Conservation (phyloP, 2,797 vertebrate species). For the Corythornis leucogaster region DNA sequence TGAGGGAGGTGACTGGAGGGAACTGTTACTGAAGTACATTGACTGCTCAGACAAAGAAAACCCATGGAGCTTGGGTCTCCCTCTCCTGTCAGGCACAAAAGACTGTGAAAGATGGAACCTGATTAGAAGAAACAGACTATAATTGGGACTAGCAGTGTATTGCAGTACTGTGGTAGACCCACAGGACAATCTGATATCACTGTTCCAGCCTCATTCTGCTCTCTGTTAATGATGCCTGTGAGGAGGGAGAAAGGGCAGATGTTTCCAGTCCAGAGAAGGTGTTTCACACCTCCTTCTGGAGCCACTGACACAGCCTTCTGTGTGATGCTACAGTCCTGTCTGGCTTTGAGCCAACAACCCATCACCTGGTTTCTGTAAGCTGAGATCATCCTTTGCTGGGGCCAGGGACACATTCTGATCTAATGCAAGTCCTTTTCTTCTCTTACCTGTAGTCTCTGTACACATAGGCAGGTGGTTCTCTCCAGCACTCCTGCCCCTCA, state of each 20-base stretch:
- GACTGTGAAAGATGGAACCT: neutral
- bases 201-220: neutral
- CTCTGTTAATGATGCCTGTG: neutral
- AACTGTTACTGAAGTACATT: neutral
- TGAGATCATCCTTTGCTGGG: neutral
- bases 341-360: neutral
- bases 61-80: neutral
- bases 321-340: neutral
- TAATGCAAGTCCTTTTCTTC: neutral
- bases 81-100: neutral
- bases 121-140: neutral
- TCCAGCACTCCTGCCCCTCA: constrained; percentile 93
- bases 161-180: neutral
- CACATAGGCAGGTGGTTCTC: constrained; percentile 91
- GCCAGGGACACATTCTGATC: neutral
- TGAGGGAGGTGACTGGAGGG: neutral
- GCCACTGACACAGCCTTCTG: neutral
- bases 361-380: neutral
- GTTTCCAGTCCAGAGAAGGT: neutral
- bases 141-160: neutral
- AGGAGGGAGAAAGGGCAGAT: neutral
- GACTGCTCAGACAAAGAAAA: neutral
- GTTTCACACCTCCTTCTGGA: neutral
- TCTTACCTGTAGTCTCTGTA: constrained; percentile 94
- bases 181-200: neutral